Percentiles rank a stretch among this genome's conserved stretches.
Conservation (phyloP, 2,888 invertebrate species). For the Diarsia mendica region DNA sequence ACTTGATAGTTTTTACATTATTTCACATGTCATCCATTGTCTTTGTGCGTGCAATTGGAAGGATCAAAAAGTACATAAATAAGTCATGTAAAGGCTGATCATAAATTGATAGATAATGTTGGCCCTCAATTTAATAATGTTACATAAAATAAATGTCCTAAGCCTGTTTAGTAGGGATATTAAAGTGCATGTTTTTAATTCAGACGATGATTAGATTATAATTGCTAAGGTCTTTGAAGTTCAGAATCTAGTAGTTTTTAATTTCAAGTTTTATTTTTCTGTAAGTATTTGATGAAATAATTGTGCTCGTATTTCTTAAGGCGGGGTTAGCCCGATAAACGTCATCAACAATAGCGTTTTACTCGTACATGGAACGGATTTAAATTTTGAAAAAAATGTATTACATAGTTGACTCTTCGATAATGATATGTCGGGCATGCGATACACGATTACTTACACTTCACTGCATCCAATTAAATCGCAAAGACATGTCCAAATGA, state of each 20-base stretch:
- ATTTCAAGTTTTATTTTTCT: background rate
- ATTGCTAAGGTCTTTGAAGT: too few relatives aligned
- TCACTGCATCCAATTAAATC: too few relatives aligned
- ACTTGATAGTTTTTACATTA: conserved; percentile 26
- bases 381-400: too few relatives aligned
- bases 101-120: conserved; percentile 34
- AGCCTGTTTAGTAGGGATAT: background rate
- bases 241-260: background rate
- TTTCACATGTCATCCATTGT: conserved; percentile 16
- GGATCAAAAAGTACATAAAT: conserved; percentile 16
- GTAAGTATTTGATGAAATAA: background rate
- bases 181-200: background rate
- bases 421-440: too few relatives aligned
- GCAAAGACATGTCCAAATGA: too few relatives aligned
- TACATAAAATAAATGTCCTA: background rate
- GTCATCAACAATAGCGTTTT: too few relatives aligned
- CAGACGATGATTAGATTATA: background rate
- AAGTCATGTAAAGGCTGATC: background rate
- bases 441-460: too few relatives aligned
- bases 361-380: too few relatives aligned
- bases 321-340: too few relatives aligned
- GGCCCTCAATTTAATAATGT: background rate
- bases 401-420: too few relatives aligned
- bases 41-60: background rate
- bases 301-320: background rate